Evolutionary conservation across 2,113 vertebrate species (phyloP).

Genomic region (Aptenodytes forsteri): DNA sequence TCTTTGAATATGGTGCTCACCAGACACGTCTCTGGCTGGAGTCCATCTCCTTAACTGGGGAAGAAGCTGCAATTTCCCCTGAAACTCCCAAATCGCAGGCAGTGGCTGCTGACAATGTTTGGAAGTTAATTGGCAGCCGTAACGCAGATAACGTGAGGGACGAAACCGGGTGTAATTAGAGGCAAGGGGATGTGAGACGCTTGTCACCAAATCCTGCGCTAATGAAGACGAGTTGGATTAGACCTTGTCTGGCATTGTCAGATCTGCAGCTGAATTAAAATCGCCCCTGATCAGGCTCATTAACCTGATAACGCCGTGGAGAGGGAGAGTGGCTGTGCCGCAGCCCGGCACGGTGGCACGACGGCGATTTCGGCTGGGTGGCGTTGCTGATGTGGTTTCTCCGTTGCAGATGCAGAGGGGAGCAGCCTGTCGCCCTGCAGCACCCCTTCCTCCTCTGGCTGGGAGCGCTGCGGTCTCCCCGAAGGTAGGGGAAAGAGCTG

Average conservation of each 20-base stretch:
- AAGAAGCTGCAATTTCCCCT: not conserved
- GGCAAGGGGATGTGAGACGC: not conserved
- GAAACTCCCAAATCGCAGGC: not conserved
- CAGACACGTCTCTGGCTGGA: not conserved
- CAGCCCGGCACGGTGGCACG: accelerated
- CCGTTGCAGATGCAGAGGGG: constrained; percentile 74
- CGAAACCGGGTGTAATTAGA: not conserved
- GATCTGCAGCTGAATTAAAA: not conserved
- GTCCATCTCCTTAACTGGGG: not conserved
- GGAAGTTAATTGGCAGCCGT: not conserved
- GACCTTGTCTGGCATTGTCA: not conserved
- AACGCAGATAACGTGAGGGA: not conserved
- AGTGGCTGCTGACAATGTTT: not conserved
- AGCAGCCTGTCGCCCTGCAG: constrained; percentile 62
- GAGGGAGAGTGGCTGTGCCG: not conserved
- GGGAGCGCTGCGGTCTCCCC: constrained; percentile 72
- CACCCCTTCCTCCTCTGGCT: constrained; percentile 60
- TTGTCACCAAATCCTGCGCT: constrained; percentile 24
- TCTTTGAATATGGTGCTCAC: not conserved
- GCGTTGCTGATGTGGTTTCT: not conserved
- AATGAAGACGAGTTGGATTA: not conserved
- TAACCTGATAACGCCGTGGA: accelerated
- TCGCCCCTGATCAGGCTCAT: not conserved
- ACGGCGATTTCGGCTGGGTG: too few relatives aligned
- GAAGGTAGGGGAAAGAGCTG: constrained; percentile 72